Evolutionary conservation across 2,888 invertebrate genomes (phyloP).

Genomic region (Athalia cordata): DNA sequence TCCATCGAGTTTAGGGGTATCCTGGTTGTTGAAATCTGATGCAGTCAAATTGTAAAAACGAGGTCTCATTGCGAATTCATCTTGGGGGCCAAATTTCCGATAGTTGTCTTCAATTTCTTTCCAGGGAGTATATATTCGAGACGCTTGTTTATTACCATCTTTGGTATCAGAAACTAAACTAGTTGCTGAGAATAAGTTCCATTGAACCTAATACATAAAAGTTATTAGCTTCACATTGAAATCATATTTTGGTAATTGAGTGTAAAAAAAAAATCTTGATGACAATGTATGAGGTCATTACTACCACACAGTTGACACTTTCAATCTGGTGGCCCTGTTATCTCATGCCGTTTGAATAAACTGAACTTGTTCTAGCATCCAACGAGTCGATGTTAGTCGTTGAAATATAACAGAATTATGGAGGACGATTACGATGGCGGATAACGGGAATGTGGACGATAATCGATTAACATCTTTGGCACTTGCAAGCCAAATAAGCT

Average conservation of each 20-base stretch:
- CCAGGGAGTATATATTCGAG: slow-evolving; percentile 82
- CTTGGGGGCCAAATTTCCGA: slow-evolving; percentile 78
- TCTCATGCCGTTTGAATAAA: slow-evolving; percentile 59
- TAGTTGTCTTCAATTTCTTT: slow-evolving; percentile 86
- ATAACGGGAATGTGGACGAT: slow-evolving; percentile 45
- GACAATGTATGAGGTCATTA: slow-evolving; percentile 67
- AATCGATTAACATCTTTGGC: slow-evolving; percentile 44
- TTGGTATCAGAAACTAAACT: slow-evolving; percentile 78
- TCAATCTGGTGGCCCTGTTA: slow-evolving; percentile 71
- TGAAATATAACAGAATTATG: slow-evolving; percentile 6
- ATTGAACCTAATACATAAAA: slow-evolving; percentile 78
- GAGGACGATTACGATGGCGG: not conserved
- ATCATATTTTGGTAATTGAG: not conserved
- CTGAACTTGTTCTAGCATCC: slow-evolving; percentile 67
- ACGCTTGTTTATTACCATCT: slow-evolving; percentile 73
- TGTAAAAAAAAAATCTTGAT: not conserved
- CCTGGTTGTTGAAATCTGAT: slow-evolving; percentile 84
- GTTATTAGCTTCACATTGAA: not conserved
- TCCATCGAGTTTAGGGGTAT: slow-evolving; percentile 94
- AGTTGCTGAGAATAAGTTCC: slow-evolving; percentile 85
- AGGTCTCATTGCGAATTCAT: slow-evolving; percentile 86
- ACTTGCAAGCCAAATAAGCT: slow-evolving; percentile 47
- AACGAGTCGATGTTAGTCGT: slow-evolving; percentile 36
- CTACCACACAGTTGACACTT: slow-evolving; percentile 71
- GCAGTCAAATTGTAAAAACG: slow-evolving; percentile 93